phyloP scores from a whole-genome alignment of 2,888 invertebrate genomes.

The Miltochrista miniata region DNA sequence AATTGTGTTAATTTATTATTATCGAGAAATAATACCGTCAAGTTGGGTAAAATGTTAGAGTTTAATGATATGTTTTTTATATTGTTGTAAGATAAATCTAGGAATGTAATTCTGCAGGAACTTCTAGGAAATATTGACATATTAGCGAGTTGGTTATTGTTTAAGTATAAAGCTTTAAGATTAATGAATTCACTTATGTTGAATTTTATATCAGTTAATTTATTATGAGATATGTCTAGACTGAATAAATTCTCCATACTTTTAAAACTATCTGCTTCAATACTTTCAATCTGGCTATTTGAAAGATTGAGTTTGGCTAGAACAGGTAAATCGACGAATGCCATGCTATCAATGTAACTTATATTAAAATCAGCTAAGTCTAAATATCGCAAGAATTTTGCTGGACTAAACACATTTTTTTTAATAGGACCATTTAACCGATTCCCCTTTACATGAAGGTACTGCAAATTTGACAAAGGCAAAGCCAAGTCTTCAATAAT shows the following conservation, averaged over 20 bases:
- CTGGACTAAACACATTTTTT: slow-evolving; percentile 58
- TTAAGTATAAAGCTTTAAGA: slow-evolving; percentile 61
- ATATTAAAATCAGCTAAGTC: slow-evolving; percentile 61
- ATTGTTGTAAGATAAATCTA: slow-evolving; percentile 59
- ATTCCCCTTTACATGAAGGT: slow-evolving; percentile 57
- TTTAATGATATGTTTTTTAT: slow-evolving; percentile 43
- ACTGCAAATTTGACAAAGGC: slow-evolving; percentile 62
- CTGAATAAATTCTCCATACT: slow-evolving; percentile 60
- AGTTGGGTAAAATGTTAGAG: slow-evolving; percentile 42
- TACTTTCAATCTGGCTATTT: slow-evolving; percentile 53
- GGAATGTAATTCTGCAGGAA: slow-evolving; percentile 43
- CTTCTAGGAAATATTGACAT: slow-evolving; percentile 45
- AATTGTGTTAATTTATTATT: slow-evolving; percentile 59
- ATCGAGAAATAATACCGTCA: slow-evolving; percentile 54
- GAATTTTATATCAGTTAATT: slow-evolving; percentile 44
- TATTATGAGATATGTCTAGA: slow-evolving; percentile 65
- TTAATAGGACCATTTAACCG: slow-evolving; percentile 47
- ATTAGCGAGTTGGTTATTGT: slow-evolving; percentile 53
- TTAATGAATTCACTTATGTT: slow-evolving; percentile 43
- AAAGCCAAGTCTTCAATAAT: slow-evolving; percentile 54
- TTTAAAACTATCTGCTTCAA: slow-evolving; percentile 57
- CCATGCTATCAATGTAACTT: slow-evolving; percentile 50
- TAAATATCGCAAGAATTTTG: slow-evolving; percentile 57
- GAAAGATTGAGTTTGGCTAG: slow-evolving; percentile 64
- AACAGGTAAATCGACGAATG: slow-evolving; percentile 60